These are phyloP conservation scores for Melipona beecheii DNA, from an alignment of 2,888 invertebrate species.

Conservation along the genomic window DNA sequence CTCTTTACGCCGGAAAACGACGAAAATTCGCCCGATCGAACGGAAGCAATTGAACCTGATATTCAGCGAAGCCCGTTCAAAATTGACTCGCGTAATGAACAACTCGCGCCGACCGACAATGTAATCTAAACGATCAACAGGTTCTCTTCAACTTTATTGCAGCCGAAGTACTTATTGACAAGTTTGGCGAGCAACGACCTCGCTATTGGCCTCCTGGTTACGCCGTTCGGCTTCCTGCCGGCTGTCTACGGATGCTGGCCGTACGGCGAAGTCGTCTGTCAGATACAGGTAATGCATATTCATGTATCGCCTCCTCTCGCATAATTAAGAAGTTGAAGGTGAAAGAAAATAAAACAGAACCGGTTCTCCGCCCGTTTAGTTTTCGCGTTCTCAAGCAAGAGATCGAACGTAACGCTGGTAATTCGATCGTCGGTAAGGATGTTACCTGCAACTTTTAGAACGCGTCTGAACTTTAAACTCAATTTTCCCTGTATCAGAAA, in stretches of 20 bases:
- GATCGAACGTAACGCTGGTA: background rate
- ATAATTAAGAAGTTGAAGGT: too few relatives aligned
- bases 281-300: slow-evolving; percentile 90
- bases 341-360: too few relatives aligned
- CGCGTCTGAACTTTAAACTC: background rate
- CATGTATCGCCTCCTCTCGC: background rate
- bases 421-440: background rate
- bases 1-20: too few relatives aligned
- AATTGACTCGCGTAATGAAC: slow-evolving; percentile 22
- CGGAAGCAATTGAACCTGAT: background rate
- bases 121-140: slow-evolving; percentile 66
- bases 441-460: background rate
- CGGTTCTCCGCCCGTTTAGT: too few relatives aligned
- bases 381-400: background rate
- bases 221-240: slow-evolving; percentile 93
- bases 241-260: slow-evolving; percentile 96
- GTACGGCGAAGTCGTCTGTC: slow-evolving; percentile 95
- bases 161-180: slow-evolving; percentile 94
- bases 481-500: background rate
- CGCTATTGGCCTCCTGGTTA: slow-evolving; percentile 93
- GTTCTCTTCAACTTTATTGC: slow-evolving; percentile 79
- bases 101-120: slow-evolving; percentile 16
- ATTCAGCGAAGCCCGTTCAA: background rate
- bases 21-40: background rate
- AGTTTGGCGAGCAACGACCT: slow-evolving; percentile 94